Percentiles rank a stretch among this genome's conserved stretches.
phyloP scores from a whole-genome alignment of 2,888 invertebrate species.

The Camptogramma bilineatum region DNA sequence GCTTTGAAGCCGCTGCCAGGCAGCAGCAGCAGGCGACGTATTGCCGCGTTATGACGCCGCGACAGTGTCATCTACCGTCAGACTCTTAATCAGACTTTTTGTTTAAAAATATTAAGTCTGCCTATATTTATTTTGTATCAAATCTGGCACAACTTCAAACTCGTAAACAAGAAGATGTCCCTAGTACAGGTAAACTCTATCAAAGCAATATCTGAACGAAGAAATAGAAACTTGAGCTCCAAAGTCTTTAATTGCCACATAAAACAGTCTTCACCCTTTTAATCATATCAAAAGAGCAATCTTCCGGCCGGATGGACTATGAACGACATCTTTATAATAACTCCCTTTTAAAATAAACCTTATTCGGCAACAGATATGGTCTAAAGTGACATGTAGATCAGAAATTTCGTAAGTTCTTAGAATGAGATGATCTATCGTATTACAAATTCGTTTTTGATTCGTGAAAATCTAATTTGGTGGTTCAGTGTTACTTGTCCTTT shows the following conservation, averaged over 20 bases:
- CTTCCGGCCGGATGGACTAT: slow-evolving; percentile 78
- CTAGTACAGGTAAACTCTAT: slow-evolving; percentile 24
- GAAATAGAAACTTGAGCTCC: slow-evolving; percentile 68
- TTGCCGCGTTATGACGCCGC: too few species aligned
- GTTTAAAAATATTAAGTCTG: not conserved
- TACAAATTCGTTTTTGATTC: slow-evolving; percentile 81
- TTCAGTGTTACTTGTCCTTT: slow-evolving; percentile 60
- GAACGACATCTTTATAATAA: slow-evolving; percentile 58
- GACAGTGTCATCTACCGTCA: too few species aligned
- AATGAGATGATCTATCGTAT: slow-evolving; percentile 69
- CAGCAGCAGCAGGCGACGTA: too few species aligned
- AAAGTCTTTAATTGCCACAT: slow-evolving; percentile 80
- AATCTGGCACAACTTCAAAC: slow-evolving; percentile 10
- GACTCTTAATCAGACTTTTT: not conserved
- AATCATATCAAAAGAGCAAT: slow-evolving; percentile 84
- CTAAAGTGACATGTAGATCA: slow-evolving; percentile 53
- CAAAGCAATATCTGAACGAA: slow-evolving; percentile 37
- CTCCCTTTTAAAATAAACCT: slow-evolving; percentile 43
- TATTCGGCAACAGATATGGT: slow-evolving; percentile 51
- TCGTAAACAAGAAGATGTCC: slow-evolving; percentile 11
- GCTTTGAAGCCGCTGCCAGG: too few species aligned
- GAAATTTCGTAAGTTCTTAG: slow-evolving; percentile 72
- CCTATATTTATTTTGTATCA: not conserved
- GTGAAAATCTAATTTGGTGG: slow-evolving; percentile 77
- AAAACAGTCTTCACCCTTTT: slow-evolving; percentile 83